These are phyloP conservation scores for Psettodes erumei DNA, from an alignment of 2,113 vertebrate genomes.

Conservation along the genomic window DNA sequence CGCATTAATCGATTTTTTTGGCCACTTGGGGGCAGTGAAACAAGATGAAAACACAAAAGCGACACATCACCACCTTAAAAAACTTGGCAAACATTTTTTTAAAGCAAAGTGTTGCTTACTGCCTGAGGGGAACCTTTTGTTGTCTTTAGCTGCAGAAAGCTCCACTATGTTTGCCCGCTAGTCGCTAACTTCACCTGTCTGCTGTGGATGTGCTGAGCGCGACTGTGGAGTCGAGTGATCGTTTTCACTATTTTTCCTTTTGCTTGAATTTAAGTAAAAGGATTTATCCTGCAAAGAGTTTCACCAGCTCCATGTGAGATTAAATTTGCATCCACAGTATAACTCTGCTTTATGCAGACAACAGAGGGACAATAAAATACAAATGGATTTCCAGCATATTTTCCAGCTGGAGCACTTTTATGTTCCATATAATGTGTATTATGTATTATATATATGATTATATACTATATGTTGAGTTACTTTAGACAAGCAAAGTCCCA, in stretches of 20 bases:
- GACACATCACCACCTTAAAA: not conserved
- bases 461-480: too few relatives aligned
- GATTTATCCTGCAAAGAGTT: slow-evolving; percentile 1
- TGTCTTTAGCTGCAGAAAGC: not conserved
- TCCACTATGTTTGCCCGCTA: too few relatives aligned
- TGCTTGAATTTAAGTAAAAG: slow-evolving; percentile 10
- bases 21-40: too few relatives aligned
- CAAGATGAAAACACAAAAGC: not conserved
- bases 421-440: not conserved
- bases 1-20: not conserved
- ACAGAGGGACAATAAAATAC: not conserved
- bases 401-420: not conserved
- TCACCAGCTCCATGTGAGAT: not conserved
- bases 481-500: too few relatives aligned
- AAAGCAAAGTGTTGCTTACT: not conserved
- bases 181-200: not conserved
- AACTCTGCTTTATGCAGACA: not conserved
- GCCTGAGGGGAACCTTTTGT: not conserved
- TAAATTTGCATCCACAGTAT: not conserved
- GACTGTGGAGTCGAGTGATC: not conserved
- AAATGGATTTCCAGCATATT: not conserved
- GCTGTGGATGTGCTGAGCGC: not conserved
- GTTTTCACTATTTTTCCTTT: not conserved
- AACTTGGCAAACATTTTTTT: not conserved
- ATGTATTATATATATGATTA: too few relatives aligned